phyloP scores from a whole-genome alignment of 2,113 vertebrate genomes.

The Myiopsitta monachus region DNA sequence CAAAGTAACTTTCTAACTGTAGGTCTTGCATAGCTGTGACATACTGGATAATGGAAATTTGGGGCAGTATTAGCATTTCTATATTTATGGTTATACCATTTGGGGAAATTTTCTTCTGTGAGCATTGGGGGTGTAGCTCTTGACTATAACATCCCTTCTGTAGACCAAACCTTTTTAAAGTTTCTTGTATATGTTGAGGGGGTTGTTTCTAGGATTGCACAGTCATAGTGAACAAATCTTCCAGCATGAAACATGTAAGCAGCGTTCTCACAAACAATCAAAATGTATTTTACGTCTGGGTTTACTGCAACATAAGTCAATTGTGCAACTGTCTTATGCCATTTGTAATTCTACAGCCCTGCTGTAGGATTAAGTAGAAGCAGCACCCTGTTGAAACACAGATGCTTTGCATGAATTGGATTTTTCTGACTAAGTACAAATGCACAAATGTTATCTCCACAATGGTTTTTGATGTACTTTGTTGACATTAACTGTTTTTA shows the following conservation, averaged over 20 bases:
- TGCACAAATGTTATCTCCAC: neutral
- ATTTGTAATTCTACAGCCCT: neutral
- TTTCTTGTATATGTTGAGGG: neutral
- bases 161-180: neutral
- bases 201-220: neutral
- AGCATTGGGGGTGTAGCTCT: neutral
- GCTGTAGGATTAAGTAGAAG: neutral
- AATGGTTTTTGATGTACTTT: neutral
- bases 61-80: neutral
- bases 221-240: neutral
- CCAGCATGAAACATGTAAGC: neutral
- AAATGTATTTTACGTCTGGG: neutral
- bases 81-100: neutral
- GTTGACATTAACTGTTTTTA: conserved; percentile 1
- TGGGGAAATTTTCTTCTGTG: neutral
- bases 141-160: neutral
- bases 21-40: neutral
- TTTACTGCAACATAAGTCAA: neutral
- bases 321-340: neutral
- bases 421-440: conserved; percentile 10
- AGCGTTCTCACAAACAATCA: neutral
- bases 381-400: neutral
- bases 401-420: neutral
- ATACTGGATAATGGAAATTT: neutral
- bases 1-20: neutral